These are phyloP conservation scores for Phasianus colchicus DNA, from an alignment of 2,113 vertebrate genomes.

Conservation along the genomic window DNA sequence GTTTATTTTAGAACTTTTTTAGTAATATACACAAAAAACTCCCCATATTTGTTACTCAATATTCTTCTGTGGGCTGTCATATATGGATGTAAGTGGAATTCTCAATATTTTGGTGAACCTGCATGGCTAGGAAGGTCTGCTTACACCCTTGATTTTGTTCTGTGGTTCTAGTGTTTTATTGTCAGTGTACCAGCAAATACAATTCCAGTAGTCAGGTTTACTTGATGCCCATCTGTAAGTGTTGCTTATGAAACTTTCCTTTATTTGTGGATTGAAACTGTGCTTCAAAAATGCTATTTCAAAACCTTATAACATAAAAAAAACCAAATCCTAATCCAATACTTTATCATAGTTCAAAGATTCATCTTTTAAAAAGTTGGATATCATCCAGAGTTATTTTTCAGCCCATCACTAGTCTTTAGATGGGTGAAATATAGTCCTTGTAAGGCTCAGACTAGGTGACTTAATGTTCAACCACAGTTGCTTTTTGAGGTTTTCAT, in stretches of 20 bases:
- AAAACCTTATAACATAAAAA: background rate
- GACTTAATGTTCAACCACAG: constrained; percentile 52
- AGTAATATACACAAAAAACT: background rate
- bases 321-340: background rate
- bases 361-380: background rate
- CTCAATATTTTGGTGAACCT: background rate
- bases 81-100: background rate
- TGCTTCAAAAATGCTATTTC: background rate
- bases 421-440: constrained; percentile 24
- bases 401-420: constrained; percentile 35
- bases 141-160: background rate
- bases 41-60: background rate
- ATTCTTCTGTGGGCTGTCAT: background rate
- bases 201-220: constrained; percentile 7
- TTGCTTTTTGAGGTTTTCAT: constrained; percentile 69
- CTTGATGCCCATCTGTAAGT: background rate
- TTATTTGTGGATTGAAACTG: background rate
- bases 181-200: constrained; percentile 38
- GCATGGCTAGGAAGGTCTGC: background rate
- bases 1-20: constrained; percentile 53
- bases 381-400: constrained; percentile 33
- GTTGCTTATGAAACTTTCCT: background rate
- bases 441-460: constrained; percentile 25
- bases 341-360: constrained; percentile 2
- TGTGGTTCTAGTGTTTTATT: background rate